These are phyloP conservation scores for Cynopterus brachyotis DNA, from an alignment of 2,113 vertebrate genomes.

Conservation along the genomic window DNA sequence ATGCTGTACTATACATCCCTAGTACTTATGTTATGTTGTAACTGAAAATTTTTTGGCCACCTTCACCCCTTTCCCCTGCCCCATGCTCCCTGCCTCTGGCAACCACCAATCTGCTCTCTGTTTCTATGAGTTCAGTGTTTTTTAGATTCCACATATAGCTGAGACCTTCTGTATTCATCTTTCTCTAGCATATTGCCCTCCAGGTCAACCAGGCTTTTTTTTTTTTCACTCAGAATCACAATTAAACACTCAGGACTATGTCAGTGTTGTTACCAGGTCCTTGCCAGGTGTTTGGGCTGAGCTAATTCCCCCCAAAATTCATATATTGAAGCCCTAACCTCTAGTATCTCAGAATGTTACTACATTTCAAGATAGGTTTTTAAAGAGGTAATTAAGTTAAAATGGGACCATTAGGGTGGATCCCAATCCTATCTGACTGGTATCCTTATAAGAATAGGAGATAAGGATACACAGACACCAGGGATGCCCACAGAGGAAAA, in stretches of 20 bases:
- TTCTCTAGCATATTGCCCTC: not conserved
- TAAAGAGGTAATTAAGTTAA: not conserved
- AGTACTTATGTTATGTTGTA: not conserved
- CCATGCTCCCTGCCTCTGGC: not conserved
- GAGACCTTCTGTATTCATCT: not conserved
- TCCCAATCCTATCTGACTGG: not conserved
- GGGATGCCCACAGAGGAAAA: not conserved
- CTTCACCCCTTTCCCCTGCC: not conserved
- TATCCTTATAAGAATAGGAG: not conserved
- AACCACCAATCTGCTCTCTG: not conserved
- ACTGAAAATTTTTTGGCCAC: not conserved
- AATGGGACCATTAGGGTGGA: not conserved
- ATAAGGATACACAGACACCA: not conserved
- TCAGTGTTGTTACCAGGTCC: not conserved
- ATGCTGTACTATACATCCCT: not conserved
- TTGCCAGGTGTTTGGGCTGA: not conserved
- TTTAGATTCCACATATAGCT: not conserved
- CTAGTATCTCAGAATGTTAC: not conserved
- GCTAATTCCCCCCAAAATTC: not conserved
- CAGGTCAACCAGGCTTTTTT: not conserved
- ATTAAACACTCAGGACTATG: not conserved
- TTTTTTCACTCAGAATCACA: not conserved
- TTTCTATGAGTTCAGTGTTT: not conserved
- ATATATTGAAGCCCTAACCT: not conserved
- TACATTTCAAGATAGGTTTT: not conserved